Base-by-base conservation (phyloP, 2,888 invertebrate genomes). In the Abscondita cerata region DNA sequence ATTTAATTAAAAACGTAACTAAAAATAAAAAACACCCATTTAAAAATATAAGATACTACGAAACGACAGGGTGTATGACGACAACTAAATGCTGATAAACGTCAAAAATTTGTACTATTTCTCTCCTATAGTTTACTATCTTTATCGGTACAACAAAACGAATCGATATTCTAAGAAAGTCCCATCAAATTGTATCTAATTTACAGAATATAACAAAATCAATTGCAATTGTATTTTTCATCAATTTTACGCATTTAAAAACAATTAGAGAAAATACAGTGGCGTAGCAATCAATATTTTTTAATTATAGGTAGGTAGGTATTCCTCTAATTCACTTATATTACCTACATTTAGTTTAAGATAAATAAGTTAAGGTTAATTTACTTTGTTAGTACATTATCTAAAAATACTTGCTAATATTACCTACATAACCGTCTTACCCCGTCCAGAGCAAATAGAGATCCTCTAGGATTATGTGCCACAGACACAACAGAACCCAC, bases 381-480 rank as follows among this genome's bases (percentile, higher is more conserved):
- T n/a, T n/a, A n/a, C n/a, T n/a, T n/a, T n/a, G n/a, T n/a, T n/a
- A n/a, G n/a, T 12, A 38, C 38, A 13, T 6, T 6, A 38, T 13
- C 38, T 9, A 9, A 38, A 38, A 12, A 12, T 38, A 38, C 13
- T 13, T 5, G 6, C 13, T 38, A 13, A 11, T 12, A 38, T n/a
- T 38, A 38, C 38, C 11, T 38, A 38, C 38, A 25, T 25, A 25
- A 25, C 2, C 25, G 25, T 25, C 34, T 51, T 61, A 66, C 66
- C 61, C 61, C 8, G 19, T 64, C 61, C 16, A 67, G 48, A 16
- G 47, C 62, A 38, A 34, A 54, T 16, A 67, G 34, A 11, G 68
- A 65, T 51, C 68, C 59, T 9, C 65, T 51, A n/a, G 59, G 64
- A 19, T 53, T 48, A 13, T 65, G 67, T 5, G 66, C 51, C 15